phyloP scores from a whole-genome alignment of 2,797 vertebrate species.

The Cyclopterus lumpus region DNA sequence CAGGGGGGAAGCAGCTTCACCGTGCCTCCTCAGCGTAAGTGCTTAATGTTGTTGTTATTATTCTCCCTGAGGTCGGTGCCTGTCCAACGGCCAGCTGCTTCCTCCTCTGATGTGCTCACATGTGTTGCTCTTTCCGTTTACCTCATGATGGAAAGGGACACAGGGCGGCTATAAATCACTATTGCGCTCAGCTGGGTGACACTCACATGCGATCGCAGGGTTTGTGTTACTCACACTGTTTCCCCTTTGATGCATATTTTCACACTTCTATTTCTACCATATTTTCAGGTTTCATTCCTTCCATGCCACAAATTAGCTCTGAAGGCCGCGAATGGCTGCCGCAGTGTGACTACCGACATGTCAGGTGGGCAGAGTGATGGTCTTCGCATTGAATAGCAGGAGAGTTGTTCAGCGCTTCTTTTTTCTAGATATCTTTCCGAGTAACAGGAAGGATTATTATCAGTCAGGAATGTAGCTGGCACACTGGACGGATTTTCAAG shows the following conservation, averaged over 20 bases:
- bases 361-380: slow-evolving; percentile 31
- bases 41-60: slow-evolving; percentile 78
- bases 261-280: not conserved
- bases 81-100: slow-evolving; percentile 79
- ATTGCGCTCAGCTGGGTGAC: slow-evolving; percentile 54
- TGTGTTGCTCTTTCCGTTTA: slow-evolving; percentile 83
- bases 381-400: slow-evolving; percentile 19
- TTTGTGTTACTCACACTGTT: slow-evolving; percentile 37
- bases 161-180: slow-evolving; percentile 74
- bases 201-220: slow-evolving; percentile 41
- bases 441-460: slow-evolving; percentile 62
- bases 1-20: slow-evolving; percentile 51
- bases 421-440: slow-evolving; percentile 40
- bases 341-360: slow-evolving; percentile 1
- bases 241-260: slow-evolving; percentile 27
- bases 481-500: slow-evolving; percentile 65
- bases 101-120: slow-evolving; percentile 78
- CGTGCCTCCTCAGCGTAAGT: slow-evolving; percentile 54
- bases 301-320: slow-evolving; percentile 10
- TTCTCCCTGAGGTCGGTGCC: slow-evolving; percentile 72
- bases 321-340: slow-evolving; percentile 23
- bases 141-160: slow-evolving; percentile 78
- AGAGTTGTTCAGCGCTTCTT: slow-evolving; percentile 32
- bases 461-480: slow-evolving; percentile 58
- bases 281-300: slow-evolving; percentile 34